Evolutionary conservation across 2,797 vertebrate genomes (phyloP), one percentile per base, ranked within the genome.

Genomic region (Syncerus caffer): DNA sequence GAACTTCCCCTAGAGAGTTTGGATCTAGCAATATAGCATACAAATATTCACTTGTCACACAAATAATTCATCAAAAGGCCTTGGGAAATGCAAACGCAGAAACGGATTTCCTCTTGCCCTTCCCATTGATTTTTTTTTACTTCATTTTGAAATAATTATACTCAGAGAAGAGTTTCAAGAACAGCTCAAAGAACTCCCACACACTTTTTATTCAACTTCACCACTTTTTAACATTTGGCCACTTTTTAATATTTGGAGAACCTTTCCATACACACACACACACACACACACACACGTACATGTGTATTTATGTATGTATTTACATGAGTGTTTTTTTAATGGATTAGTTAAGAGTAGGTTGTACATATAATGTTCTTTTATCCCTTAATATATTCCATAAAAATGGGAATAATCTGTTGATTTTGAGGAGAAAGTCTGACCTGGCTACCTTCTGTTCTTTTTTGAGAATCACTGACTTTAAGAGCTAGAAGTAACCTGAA

Each of bases 31-130:
- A 27, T 80, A 47, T 0, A 31, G 90, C 87, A 97, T 23, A 96
- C 85, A 97, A 93, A 84, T 93, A 87, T 80, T 93, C 97, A 82
- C 64, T 96, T 96, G 93, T 97, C 96, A 97, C 51, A 97, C 82
- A 95, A 88, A 93, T 76, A 96, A 97, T 86, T 96, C 76, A 97
- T 96, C 92, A 98, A 90, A 96, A 93, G 60, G 34, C 62, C 83
- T 92, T 85, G 92, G 82, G 89, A 93, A 62, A 80, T 17, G 27
- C 34, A 95, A 96, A 67, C 10, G 19, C 76, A 96, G 58, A 27
- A 95, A 38, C 85, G 92, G 53, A 95, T 96, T 97, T 97, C 95
- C 89, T 97, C 94, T 96, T 74, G 85, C 47, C 60, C 87, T 96
- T 88, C 91, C 91, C 67, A 67, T 8, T 85, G 58, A 47, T 76